phyloP scores from a whole-genome alignment of 2,888 invertebrate genomes.

The Lutraria lutraria region DNA sequence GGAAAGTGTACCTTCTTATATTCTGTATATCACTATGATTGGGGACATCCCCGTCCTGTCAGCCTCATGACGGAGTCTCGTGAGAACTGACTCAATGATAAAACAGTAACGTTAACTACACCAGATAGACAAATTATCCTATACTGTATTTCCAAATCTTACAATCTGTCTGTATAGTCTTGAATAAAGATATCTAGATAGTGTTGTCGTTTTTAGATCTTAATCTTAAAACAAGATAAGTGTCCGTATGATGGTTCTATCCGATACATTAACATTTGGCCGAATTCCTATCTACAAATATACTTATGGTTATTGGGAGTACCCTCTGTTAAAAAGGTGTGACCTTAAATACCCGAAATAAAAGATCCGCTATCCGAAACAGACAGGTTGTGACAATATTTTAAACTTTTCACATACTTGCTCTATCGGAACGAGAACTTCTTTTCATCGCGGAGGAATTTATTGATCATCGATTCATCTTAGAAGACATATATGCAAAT shows the following conservation, averaged over 20 bases:
- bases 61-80: no score
- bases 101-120: no score
- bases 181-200: background rate
- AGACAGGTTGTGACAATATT: conserved; percentile 12
- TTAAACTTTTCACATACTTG: background rate
- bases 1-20: no score
- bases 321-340: background rate
- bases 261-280: background rate
- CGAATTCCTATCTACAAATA: conserved; percentile 8
- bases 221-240: background rate
- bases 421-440: conserved; percentile 22
- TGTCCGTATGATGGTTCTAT: background rate
- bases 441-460: conserved; percentile 35
- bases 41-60: no score
- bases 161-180: background rate
- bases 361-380: background rate
- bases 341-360: background rate
- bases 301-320: background rate
- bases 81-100: no score
- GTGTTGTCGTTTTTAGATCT: background rate
- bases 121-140: background rate
- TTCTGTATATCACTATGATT: no score
- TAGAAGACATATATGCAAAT: conserved; percentile 41
- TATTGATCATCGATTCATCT: conserved; percentile 44
- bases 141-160: background rate